A percentile compares a stretch with the other conserved stretches of the same genome.
Conservation (phyloP, 1,140 invertebrate genomes). For the Thaumatotibia leucotreta region DNA sequence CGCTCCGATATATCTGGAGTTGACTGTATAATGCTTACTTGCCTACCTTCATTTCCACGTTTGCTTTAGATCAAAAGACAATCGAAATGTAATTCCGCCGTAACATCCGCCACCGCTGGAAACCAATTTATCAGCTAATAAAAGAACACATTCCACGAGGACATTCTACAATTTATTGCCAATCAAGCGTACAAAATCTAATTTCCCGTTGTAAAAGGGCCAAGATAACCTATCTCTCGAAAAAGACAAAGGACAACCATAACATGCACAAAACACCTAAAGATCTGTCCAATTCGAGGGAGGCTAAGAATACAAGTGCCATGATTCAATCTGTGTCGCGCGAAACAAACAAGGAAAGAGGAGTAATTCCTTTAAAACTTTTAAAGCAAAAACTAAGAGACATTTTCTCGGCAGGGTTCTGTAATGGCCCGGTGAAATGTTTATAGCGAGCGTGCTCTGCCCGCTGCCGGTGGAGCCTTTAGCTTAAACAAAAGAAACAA, state of each 20-base stretch:
- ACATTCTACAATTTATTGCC: slow-evolving; percentile 26
- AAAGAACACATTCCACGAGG: slow-evolving; percentile 5
- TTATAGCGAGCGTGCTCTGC: slow-evolving; percentile 41
- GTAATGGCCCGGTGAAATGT: slow-evolving; percentile 57
- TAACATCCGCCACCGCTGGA: not conserved
- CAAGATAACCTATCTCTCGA: not conserved
- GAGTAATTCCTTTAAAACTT: slow-evolving; percentile 47
- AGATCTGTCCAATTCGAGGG: slow-evolving; percentile 7
- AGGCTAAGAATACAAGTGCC: slow-evolving; percentile 3
- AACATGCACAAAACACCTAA: slow-evolving; percentile 2
- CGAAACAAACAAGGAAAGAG: slow-evolving; percentile 32
- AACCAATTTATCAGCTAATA: not conserved
- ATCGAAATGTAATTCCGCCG: not conserved
- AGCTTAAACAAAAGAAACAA: slow-evolving; percentile 33
- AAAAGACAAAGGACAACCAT: not conserved
- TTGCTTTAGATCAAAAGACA: not conserved
- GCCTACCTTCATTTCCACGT: not conserved
- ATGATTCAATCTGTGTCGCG: slow-evolving; percentile 27
- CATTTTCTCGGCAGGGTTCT: slow-evolving; percentile 42
- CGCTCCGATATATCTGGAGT: no score
- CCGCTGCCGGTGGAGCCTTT: slow-evolving; percentile 22
- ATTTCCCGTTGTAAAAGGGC: not conserved
- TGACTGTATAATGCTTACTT: no score
- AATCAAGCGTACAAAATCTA: slow-evolving; percentile 26
- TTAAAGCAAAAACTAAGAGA: slow-evolving; percentile 40